Base-by-base conservation (phyloP, 1,140 invertebrate species). In the Aphis craccivora region DNA sequence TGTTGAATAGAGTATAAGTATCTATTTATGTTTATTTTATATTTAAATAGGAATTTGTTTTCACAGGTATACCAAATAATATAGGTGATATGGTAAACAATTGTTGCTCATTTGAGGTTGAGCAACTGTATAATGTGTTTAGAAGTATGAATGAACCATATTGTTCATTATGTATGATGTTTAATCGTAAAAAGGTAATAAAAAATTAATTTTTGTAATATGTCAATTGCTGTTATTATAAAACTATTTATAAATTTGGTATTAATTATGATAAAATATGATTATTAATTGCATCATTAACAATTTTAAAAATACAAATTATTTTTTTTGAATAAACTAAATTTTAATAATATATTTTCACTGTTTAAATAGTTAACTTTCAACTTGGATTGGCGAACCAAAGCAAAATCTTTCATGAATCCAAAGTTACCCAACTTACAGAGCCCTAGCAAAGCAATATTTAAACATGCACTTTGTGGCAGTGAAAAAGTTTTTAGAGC, bases 81-180 rank as follows among this genome's bases (percentile, higher is more conserved):
- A 86, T 93, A 20, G 11, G 81, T 30, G 48, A 84, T n/a, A 18
- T 93, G 35, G 35, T 93, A 3, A 30, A n/a, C 22, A 93, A 18
- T 40, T 40, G 55, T 53, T 93, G 43, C 35, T 86, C 76, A 35
- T 51, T 93, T 51, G 81, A 86, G 22, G 83, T 43, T 40, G 91
- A 93, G 30, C n/a, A 55, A 93, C 81, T 88, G 4, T 94, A 81
- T 53, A 94, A 93, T 93, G 88, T 94, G 37, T 53, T 51, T 89
- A 89, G 40, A 53, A 93, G 88, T 51, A 43, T 40, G 5, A 25
- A 89, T 14, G 84, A 87, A 53, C 91, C 86, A 35, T 48, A 92
- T 55, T 92, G 94, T 91, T 91, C 48, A 51, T 90, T 95, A 95
- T 93, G 55, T 93, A 86, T 55, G 90, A 91, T 86, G 88, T 94